Evolutionary conservation across 2,888 invertebrate genomes (phyloP), one percentile per base, ranked within the genome.

Genomic region (Anticlea derivata): DNA sequence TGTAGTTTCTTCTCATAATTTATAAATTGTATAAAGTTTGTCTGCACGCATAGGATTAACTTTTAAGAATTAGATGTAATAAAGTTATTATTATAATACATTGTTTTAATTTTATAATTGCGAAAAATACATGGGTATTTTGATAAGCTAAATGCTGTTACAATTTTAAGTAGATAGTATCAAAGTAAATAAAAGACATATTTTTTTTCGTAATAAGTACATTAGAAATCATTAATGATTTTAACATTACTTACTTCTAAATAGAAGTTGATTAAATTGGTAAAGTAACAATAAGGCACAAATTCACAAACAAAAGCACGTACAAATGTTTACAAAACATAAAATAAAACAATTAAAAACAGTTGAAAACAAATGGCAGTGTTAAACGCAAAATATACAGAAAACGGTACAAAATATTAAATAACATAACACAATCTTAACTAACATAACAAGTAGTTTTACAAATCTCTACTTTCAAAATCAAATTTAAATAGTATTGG

Each of bases 31-130:
- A 85, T 82, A 88, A 87, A 88, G 80, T 65, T 73, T 69, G 68
- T 50, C 59, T 76, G 83, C 87, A 86, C 84, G 76, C 76, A 70
- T 87, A 87, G 80, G 73, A 74, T 80, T 86, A 83, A 80, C 70
- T 75, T 77, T 63, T 79, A 82, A 81, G 78, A 70, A 65, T 75
- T 83, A 86, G 84, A 76, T 66, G 73, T 79, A 83, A 80, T 74
- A 76, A 78, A 78, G 70, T 60, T 64, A 62, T 66, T 65, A 63
- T 65, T 60, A 60, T 46, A 65, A 57, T 48, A 48, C 44, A 40
- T 55, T 40, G 50, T 63, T 65, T 69, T 70, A 1, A 46, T 31
- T 37, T 3, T n/a, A 13, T 7, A 26, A 33, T 24, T 26, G 10
- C 13, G 12, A 7, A 7, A 33, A 12, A 24, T 13, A 5, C 8